phyloP scores from a whole-genome alignment of 2,888 invertebrate species.

The Amorpha juglandis region DNA sequence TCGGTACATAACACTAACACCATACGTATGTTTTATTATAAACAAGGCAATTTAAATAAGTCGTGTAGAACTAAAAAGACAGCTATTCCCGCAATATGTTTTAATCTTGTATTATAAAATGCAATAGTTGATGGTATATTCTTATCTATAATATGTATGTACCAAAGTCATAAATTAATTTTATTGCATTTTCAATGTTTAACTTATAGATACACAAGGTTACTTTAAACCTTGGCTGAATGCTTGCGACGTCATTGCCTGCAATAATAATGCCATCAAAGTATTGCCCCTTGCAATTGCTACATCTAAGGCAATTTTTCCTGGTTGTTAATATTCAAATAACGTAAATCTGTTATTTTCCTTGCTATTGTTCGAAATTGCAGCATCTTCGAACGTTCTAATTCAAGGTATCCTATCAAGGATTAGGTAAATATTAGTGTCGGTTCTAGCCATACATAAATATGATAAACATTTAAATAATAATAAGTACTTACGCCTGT shows the following conservation, averaged over 20 bases:
- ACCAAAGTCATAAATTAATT: background rate
- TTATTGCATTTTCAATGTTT: background rate
- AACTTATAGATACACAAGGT: background rate
- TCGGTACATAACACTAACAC: too few species aligned
- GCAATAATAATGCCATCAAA: slow-evolving; percentile 7
- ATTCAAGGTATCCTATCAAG: slow-evolving; percentile 6
- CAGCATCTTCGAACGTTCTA: background rate
- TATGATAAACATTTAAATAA: too few species aligned
- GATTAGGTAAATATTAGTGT: background rate
- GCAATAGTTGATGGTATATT: too few species aligned
- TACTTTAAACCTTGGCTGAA: slow-evolving; percentile 22
- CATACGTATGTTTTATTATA: too few species aligned
- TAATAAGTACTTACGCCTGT: too few species aligned
- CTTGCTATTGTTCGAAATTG: slow-evolving; percentile 21
- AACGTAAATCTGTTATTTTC: slow-evolving; percentile 17
- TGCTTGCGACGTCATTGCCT: slow-evolving; percentile 19
- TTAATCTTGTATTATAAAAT: too few species aligned
- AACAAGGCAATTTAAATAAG: too few species aligned
- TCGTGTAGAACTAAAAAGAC: too few species aligned
- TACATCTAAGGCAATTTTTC: slow-evolving; percentile 13
- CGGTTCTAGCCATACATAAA: background rate
- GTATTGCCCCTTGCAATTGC: background rate
- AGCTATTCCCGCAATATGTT: too few species aligned
- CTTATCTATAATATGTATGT: too few species aligned
- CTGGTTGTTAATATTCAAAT: slow-evolving; percentile 19